Evolutionary conservation across 2,888 invertebrate species (phyloP).

Genomic region (Axea sp.): DNA sequence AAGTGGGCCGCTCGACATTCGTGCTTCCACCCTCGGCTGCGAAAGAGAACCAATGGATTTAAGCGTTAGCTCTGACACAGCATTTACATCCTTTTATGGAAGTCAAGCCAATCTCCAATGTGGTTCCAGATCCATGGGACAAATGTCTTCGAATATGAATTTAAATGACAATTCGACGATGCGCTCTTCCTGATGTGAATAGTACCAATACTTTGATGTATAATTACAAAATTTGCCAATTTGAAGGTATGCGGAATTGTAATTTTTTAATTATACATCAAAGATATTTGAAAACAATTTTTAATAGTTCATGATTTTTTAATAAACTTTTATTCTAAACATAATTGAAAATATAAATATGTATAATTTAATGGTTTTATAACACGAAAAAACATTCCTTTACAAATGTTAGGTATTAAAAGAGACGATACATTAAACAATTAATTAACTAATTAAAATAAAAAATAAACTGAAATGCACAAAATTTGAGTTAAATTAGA

Average conservation of each 20-base stretch:
- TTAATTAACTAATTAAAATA: no score
- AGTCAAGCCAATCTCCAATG: conserved; percentile 79
- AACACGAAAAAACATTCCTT: no score
- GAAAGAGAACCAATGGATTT: conserved; percentile 78
- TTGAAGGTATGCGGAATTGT: conserved; percentile 1
- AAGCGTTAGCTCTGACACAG: conserved; percentile 81
- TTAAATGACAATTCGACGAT: conserved; percentile 56
- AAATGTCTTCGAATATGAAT: conserved; percentile 63
- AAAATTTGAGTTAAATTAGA: no score
- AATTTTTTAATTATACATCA: conserved; percentile 31
- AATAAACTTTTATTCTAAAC: no score
- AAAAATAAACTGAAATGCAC: no score
- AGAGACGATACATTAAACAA: no score
- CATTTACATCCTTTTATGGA: conserved; percentile 81
- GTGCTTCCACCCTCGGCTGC: conserved; percentile 79
- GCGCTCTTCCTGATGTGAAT: conserved; percentile 63
- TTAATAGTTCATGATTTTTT: no score
- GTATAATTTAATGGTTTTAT: no score
- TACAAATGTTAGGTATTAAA: no score
- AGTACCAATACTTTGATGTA: conserved; percentile 55
- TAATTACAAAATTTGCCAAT: conserved; percentile 26
- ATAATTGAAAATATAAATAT: no score
- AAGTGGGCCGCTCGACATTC: conserved; percentile 79
- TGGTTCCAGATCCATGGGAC: conserved; percentile 64
- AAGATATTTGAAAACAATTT: conserved; percentile 7